These are phyloP conservation scores for Eulemur coronatus DNA, from an alignment of 2,797 vertebrate genomes.

Conservation along the genomic window DNA sequence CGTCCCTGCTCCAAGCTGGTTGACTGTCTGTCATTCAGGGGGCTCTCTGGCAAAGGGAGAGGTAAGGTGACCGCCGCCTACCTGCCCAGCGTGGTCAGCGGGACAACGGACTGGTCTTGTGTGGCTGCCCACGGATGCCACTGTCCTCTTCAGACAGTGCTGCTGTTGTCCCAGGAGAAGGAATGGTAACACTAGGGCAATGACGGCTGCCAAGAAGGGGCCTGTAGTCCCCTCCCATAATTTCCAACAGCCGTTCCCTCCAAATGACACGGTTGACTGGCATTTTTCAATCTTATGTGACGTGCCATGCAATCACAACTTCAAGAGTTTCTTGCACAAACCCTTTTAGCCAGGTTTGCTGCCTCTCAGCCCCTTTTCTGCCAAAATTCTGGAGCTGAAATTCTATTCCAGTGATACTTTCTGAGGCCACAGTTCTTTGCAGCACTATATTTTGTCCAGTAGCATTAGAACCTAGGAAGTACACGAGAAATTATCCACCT, in stretches of 20 bases:
- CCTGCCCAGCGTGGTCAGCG: neutral
- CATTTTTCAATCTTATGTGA: neutral
- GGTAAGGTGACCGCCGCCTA: neutral
- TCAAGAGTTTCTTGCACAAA: neutral
- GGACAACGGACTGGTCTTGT: neutral
- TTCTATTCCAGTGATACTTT: neutral
- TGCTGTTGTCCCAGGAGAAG: neutral
- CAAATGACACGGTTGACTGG: neutral
- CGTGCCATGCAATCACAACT: neutral
- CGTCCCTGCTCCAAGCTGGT: too few relatives aligned
- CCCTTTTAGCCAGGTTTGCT: neutral
- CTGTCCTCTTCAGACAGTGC: neutral
- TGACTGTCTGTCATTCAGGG: neutral
- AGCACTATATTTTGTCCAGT: neutral
- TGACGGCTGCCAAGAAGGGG: neutral
- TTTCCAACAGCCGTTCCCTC: neutral
- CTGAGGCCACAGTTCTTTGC: neutral
- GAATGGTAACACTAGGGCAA: neutral
- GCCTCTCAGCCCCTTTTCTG: neutral
- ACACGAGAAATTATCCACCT: neutral
- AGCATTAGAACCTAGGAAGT: neutral
- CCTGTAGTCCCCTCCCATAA: neutral
- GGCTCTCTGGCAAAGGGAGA: neutral
- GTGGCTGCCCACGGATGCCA: neutral
- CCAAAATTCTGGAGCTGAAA: neutral